These are phyloP conservation scores for Pollenia angustigena DNA, from an alignment of 2,888 invertebrate species.

Conservation along the genomic window DNA sequence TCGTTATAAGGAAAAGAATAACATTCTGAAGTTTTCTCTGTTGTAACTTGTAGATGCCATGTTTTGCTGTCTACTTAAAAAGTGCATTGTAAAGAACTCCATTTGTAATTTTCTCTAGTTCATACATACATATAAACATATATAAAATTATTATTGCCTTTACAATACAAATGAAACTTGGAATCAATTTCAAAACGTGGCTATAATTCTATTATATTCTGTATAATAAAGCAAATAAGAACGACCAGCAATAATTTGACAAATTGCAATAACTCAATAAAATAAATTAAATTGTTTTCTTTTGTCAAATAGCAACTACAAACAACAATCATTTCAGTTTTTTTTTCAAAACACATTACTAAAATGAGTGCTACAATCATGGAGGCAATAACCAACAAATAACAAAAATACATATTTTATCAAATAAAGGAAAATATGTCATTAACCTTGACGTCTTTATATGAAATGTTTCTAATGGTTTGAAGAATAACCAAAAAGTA, in stretches of 20 bases:
- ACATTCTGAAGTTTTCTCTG: no score
- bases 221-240: neutral
- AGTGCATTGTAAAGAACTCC: neutral
- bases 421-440: slow-evolving; percentile 53
- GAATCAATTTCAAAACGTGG: slow-evolving; percentile 32
- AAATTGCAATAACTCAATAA: slow-evolving; percentile 67
- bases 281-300: slow-evolving; percentile 67
- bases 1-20: no score
- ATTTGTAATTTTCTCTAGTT: neutral
- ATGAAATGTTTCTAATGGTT: slow-evolving; percentile 49
- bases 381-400: slow-evolving; percentile 26
- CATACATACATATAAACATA: no score
- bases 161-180: slow-evolving; percentile 28
- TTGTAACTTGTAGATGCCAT: no score
- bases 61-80: no score
- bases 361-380: slow-evolving; percentile 59
- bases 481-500: slow-evolving; percentile 56
- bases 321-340: slow-evolving; percentile 7
- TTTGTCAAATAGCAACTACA: slow-evolving; percentile 52
- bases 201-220: slow-evolving; percentile 32
- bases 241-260: slow-evolving; percentile 62
- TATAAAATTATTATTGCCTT: slow-evolving; percentile 25
- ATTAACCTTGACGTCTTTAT: slow-evolving; percentile 71
- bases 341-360: slow-evolving; percentile 32
- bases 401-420: slow-evolving; percentile 43